Evolutionary conservation across 2,888 invertebrate species (phyloP).

Genomic region (Vannuccia rotundouncinata): DNA sequence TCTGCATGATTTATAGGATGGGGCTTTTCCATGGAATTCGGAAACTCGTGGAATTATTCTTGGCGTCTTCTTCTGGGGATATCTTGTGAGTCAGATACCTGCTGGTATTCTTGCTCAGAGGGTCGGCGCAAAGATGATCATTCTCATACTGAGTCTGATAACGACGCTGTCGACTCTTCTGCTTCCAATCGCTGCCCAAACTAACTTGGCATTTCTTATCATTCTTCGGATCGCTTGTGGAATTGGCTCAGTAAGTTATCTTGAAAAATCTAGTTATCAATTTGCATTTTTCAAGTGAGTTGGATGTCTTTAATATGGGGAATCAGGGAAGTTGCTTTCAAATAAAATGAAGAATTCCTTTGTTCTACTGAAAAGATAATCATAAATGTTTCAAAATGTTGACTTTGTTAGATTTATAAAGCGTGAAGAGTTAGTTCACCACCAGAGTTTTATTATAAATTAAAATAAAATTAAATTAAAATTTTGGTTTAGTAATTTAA

Average conservation of each 20-base stretch:
- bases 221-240: conserved; percentile 46
- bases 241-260: conserved; percentile 46
- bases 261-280: too few species aligned
- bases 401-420: too few species aligned
- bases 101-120: conserved; percentile 45
- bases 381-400: too few species aligned
- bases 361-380: too few species aligned
- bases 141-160: conserved; percentile 49
- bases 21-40: conserved; percentile 61
- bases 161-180: conserved; percentile 46
- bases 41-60: conserved; percentile 59
- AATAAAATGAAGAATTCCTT: too few species aligned
- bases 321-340: too few species aligned
- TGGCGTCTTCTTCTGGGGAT: conserved; percentile 61
- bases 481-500: too few species aligned
- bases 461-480: too few species aligned
- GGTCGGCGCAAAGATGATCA: conserved; percentile 48
- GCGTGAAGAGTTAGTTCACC: too few species aligned
- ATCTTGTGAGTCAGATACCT: conserved; percentile 53
- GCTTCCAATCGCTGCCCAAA: conserved; percentile 46
- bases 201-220: conserved; percentile 44
- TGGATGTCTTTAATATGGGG: too few species aligned
- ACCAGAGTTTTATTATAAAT: too few species aligned
- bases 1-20: not conserved
- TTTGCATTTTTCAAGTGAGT: too few species aligned